Evolutionary conservation across 2,888 invertebrate species (phyloP), one percentile per base, ranked within the genome.

Genomic region (Melanotus villosus): DNA sequence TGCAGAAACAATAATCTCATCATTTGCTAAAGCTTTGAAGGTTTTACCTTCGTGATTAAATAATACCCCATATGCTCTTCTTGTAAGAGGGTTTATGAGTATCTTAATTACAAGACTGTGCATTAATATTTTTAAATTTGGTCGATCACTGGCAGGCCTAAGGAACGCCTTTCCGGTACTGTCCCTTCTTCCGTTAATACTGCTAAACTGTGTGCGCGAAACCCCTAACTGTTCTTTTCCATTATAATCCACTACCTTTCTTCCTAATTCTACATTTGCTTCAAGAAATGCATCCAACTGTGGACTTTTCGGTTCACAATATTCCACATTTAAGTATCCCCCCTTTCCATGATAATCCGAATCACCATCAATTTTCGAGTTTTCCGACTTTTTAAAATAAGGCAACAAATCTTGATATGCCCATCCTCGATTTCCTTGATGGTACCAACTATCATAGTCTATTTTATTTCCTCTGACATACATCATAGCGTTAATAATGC

Each of bases 401-500:
- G 91, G 88, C 19, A 93, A 79, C 0, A 93, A 86, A 65, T 92
- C 89, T 0, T 86, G 78, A 79, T 91, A 93, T 56, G 89, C 88
- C 95, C 95, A 95, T 0, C 94, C 94, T 0, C 86, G 81, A 78
- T 94, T 94, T 0, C 94, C 94, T 81, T 90, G 86, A 23, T 84
- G 84, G 9, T 87, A 90, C 95, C 95, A 95, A 54, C 88, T 86
- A 79, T 95, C 91, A 80, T 91, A 95, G 84, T 95, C 95, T 43
- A 85, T 85, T 1, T 90, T 89, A 77, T 93, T 90, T 0, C 94
- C 94, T 30, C 95, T 86, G 0, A 92, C 89, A 79, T 95, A 94
- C 0, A 92, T 86, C 93, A 95, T 92, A 77, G 90, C 93, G 83
- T 95, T 94, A 2, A 93, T 90, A 5, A 93, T 90, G 30, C 92